Evolutionary conservation across 2,113 vertebrate genomes (phyloP).

Genomic region (Oreocharis arfaki): DNA sequence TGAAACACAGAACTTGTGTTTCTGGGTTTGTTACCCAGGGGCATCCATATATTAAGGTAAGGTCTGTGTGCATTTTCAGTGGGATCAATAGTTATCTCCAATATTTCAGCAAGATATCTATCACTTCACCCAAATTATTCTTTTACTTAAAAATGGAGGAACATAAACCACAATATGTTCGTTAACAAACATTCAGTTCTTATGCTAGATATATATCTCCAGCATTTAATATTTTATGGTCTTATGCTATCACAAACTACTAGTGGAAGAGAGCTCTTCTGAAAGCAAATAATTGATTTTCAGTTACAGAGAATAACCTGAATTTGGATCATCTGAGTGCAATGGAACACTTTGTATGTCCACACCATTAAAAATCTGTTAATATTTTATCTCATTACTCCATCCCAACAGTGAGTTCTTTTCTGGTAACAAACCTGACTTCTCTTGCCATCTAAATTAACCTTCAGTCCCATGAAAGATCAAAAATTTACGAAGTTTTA

Average conservation of each 20-base stretch:
- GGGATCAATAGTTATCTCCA: neutral
- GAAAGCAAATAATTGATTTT: neutral
- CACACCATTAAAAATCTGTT: neutral
- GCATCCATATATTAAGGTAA: neutral
- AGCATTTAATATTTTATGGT: neutral
- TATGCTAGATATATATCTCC: neutral
- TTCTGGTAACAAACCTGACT: neutral
- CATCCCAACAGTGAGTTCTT: neutral
- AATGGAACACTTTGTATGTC: neutral
- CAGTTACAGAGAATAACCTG: neutral
- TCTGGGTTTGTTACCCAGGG: neutral
- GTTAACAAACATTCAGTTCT: neutral
- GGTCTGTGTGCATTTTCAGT: neutral
- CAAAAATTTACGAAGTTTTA: neutral
- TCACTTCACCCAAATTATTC: neutral
- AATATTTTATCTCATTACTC: slow-evolving; percentile 13
- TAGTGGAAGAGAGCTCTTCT: neutral
- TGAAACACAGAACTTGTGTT: neutral
- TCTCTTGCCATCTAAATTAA: neutral
- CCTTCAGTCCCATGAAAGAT: neutral
- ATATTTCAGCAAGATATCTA: neutral
- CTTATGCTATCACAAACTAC: neutral
- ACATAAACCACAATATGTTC: neutral
- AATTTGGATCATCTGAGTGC: neutral
- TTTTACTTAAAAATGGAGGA: neutral